These are phyloP conservation scores for Tretioscincus oriximinensis DNA, from an alignment of 2,113 vertebrate genomes.

Conservation along the genomic window DNA sequence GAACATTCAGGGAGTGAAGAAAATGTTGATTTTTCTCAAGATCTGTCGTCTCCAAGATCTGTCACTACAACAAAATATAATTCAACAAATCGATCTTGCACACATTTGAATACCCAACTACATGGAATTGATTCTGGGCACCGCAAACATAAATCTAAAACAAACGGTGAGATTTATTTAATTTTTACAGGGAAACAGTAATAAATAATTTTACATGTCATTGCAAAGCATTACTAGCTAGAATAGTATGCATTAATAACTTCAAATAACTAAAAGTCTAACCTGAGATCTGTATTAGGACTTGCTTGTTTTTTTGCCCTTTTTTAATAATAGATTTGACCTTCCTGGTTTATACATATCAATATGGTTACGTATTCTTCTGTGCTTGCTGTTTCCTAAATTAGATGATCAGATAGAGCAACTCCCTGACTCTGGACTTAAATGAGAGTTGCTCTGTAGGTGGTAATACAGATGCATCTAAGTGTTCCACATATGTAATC, in stretches of 20 bases:
- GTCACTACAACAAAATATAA: constrained; percentile 70
- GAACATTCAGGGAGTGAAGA: constrained; percentile 83
- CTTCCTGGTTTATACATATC: neutral
- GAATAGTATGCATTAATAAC: neutral
- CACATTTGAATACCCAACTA: constrained; percentile 76
- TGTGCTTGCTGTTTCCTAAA: no score
- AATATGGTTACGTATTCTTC: no score
- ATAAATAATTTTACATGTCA: neutral
- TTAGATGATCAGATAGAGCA: no score
- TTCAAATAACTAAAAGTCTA: neutral
- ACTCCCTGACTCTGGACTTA: no score
- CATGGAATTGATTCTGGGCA: constrained; percentile 78
- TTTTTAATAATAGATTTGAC: neutral
- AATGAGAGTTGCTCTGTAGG: no score
- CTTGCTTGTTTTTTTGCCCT: neutral
- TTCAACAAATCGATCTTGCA: constrained; percentile 72
- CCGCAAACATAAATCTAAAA: constrained; percentile 77
- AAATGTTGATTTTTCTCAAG: constrained; percentile 73
- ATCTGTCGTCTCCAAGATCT: constrained; percentile 71
- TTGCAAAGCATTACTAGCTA: neutral
- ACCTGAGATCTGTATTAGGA: neutral
- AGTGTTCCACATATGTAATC: no score
- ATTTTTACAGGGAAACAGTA: neutral
- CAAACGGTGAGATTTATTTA: constrained; percentile 64
- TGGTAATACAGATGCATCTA: no score